phyloP scores from a whole-genome alignment of 2,113 vertebrate genomes.

The Tonatia bakeri region DNA sequence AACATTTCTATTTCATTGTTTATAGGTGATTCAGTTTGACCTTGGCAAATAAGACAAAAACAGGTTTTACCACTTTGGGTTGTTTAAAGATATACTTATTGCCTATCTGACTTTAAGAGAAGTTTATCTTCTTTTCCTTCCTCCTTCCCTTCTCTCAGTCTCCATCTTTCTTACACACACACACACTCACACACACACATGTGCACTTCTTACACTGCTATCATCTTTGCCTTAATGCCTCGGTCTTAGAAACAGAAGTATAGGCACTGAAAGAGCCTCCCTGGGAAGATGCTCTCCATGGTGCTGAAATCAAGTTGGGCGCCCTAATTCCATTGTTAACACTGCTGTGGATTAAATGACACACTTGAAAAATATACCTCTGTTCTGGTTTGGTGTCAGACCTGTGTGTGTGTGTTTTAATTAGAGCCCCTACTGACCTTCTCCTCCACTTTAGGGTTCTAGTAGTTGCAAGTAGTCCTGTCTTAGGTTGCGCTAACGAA shows the following conservation, averaged over 20 bases:
- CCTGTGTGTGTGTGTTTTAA: not conserved
- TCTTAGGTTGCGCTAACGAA: not conserved
- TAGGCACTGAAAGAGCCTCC: not conserved
- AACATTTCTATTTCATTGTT: slow-evolving; percentile 44
- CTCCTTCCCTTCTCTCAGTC: not conserved
- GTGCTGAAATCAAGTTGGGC: not conserved
- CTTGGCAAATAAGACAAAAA: slow-evolving; percentile 37
- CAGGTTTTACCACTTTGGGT: not conserved
- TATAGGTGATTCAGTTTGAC: slow-evolving; percentile 45
- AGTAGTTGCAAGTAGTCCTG: not conserved
- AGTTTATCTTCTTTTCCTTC: not conserved
- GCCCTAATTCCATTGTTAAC: not conserved
- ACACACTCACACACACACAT: not conserved
- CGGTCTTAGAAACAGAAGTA: not conserved
- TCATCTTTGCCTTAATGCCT: not conserved
- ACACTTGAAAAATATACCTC: not conserved
- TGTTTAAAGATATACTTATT: slow-evolving; percentile 13
- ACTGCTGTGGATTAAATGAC: not conserved
- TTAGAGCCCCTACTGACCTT: not conserved
- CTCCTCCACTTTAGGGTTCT: not conserved
- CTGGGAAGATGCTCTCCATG: not conserved
- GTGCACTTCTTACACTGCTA: not conserved
- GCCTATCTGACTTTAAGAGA: not conserved
- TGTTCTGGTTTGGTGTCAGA: not conserved
- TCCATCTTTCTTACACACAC: not conserved